phyloP scores from a whole-genome alignment of 2,888 invertebrate species.

The Hyalella azteca region DNA sequence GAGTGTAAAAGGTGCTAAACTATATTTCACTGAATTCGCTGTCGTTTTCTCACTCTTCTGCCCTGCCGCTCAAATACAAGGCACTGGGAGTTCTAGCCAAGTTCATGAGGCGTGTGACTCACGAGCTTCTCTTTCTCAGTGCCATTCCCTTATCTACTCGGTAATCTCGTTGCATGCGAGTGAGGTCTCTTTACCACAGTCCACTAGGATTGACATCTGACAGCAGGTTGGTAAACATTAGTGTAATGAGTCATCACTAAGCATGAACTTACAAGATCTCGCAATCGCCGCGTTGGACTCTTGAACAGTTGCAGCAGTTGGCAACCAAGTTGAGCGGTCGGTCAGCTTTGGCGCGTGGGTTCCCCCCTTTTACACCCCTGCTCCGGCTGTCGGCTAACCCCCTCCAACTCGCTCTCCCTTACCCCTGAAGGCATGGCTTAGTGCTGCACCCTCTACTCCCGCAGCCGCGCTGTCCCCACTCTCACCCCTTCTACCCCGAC shows the following conservation, averaged over 20 bases:
- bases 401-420: slow-evolving; percentile 4
- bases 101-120: neutral
- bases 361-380: slow-evolving; percentile 4
- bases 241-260: slow-evolving; percentile 4
- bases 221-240: neutral
- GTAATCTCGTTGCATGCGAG: slow-evolving; percentile 4
- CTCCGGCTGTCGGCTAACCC: neutral
- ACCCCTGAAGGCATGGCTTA: slow-evolving; percentile 31
- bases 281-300: neutral
- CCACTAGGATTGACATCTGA: slow-evolving; percentile 4
- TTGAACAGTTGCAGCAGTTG: slow-evolving; percentile 23
- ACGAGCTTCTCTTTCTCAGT: neutral
- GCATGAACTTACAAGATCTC: neutral
- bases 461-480: neutral
- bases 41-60: too few relatives aligned
- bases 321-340: slow-evolving; percentile 8
- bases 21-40: too few relatives aligned
- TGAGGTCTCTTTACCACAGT: slow-evolving; percentile 1
- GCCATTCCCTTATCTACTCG: neutral
- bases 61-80: too few relatives aligned
- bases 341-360: slow-evolving; percentile 26
- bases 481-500: neutral
- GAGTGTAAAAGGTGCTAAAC: too few relatives aligned
- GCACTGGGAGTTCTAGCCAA: too few relatives aligned
- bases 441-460: slow-evolving; percentile 34